Evolutionary conservation across 2,888 invertebrate genomes (phyloP), one percentile per base, ranked within the genome.

Genomic region (Kryphioiulus occultus): DNA sequence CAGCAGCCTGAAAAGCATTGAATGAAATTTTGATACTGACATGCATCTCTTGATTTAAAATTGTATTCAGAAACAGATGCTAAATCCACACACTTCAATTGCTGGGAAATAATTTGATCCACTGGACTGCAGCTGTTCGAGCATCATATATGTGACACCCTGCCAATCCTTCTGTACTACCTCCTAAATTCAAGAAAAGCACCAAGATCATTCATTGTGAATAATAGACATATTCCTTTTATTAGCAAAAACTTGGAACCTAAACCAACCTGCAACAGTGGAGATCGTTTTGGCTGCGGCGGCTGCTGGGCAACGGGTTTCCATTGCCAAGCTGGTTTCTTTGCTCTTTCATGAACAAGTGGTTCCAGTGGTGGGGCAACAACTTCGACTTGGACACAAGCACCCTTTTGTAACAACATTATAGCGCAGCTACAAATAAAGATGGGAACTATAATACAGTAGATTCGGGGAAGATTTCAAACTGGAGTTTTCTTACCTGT

Each of bases 131-230:
- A 92, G 89, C 86, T 90, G 90, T 86, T 92, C 92, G 39, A 93
- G 89, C 89, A 93, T 91, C 89, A 93, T 91, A 90, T 92, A 93
- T 83, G 92, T 91, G 22, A 93, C 91, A 59, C 93, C 93, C 89
- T 93, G 92, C 91, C 93, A 92, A 88, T 92, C 92, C 82, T 91
- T 91, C 42, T 90, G 89, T 9, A 93, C 91, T 3, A 92, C 92
- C 89, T 90, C 90, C 89, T 91, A 89, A 90, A 39, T 44, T 44
- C 12, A 10, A 85, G 26, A 2, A 30, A 12, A 78, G 12, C 30
- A 30, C 0, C 30, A 15, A 78, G 15, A 78, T 78, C 15, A 12
- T 15, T 30, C 17, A 30, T 30, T 85, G 32, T 15, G 9, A 84
- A 26, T 44, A 39, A 26, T 44, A n/a, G 32, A 19, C 82, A 35